Conservation (phyloP, 2,888 invertebrate species). For the Lamproptera curius region DNA sequence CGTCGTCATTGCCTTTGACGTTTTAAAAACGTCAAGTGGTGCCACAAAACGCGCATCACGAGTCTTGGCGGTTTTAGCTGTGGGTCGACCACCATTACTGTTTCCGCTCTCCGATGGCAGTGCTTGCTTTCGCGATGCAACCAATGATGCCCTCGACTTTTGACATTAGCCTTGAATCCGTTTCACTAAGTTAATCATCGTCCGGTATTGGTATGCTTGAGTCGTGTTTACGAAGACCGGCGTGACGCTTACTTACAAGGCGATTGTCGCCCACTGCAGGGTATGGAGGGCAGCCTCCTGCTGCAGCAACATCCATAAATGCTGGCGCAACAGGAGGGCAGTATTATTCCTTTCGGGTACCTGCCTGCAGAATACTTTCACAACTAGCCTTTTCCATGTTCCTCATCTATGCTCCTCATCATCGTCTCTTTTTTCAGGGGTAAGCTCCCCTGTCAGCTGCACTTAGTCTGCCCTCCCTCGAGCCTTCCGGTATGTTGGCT, state of each 20-base stretch:
- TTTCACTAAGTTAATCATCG: not conserved
- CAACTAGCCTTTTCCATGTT: not conserved
- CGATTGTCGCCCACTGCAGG: conserved; percentile 15
- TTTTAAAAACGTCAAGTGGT: too few species aligned
- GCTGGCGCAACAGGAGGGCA: not conserved
- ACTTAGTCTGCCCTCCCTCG: not conserved
- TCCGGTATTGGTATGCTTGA: too few species aligned
- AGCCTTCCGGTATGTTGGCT: not conserved
- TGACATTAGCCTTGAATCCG: not conserved
- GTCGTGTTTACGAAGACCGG: conserved; percentile 17
- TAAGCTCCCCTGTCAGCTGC: too few species aligned
- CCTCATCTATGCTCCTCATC: not conserved
- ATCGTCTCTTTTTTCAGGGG: too few species aligned
- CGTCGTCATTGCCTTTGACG: too few species aligned
- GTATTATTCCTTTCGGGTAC: not conserved
- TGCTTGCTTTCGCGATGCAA: too few species aligned
- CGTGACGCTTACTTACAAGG: conserved; percentile 15
- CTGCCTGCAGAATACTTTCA: too few species aligned
- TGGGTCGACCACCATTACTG: not conserved
- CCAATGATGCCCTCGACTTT: not conserved
- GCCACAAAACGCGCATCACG: too few species aligned
- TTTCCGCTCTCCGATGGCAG: not conserved
- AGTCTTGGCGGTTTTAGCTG: not conserved
- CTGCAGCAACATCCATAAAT: not conserved
- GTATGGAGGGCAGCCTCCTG: conserved; percentile 2